phyloP scores from a whole-genome alignment of 2,888 invertebrate genomes.

The Ophion costatus region DNA sequence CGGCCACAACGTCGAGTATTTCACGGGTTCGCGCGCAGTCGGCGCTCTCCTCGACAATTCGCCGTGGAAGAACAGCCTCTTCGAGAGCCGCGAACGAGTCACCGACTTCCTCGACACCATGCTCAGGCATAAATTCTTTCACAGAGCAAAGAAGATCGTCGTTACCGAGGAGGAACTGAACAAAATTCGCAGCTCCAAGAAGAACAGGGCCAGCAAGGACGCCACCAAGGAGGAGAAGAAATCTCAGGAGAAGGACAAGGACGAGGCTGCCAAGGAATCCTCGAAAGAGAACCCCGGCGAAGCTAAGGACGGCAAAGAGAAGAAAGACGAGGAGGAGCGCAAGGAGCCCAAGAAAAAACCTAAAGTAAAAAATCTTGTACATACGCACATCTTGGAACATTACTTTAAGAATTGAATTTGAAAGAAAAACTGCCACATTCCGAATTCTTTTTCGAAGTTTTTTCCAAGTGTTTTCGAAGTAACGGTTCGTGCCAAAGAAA shows the following conservation, averaged over 20 bases:
- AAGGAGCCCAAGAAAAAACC: conserved; percentile 84
- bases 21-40: conserved; percentile 96
- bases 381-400: not conserved
- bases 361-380: conserved; percentile 73
- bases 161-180: conserved; percentile 83
- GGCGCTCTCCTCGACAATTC: conserved; percentile 94
- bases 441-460: too few species aligned
- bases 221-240: conserved; percentile 68
- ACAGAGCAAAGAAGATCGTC: conserved; percentile 94
- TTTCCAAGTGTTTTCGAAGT: too few species aligned
- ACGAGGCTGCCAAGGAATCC: conserved; percentile 77
- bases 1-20: conserved; percentile 98
- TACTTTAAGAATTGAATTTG: too few species aligned
- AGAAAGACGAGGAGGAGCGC: conserved; percentile 83
- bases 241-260: conserved; percentile 84
- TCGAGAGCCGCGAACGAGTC: conserved; percentile 92
- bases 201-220: conserved; percentile 81
- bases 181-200: conserved; percentile 83
- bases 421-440: too few species aligned
- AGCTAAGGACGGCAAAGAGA: conserved; percentile 82
- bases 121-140: conserved; percentile 97
- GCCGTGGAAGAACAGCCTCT: conserved; percentile 93
- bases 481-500: too few species aligned
- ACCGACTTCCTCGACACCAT: conserved; percentile 92
- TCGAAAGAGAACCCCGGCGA: conserved; percentile 82